Base-by-base conservation (phyloP, 2,797 vertebrate species). In the Sebastolobus altivelis region DNA sequence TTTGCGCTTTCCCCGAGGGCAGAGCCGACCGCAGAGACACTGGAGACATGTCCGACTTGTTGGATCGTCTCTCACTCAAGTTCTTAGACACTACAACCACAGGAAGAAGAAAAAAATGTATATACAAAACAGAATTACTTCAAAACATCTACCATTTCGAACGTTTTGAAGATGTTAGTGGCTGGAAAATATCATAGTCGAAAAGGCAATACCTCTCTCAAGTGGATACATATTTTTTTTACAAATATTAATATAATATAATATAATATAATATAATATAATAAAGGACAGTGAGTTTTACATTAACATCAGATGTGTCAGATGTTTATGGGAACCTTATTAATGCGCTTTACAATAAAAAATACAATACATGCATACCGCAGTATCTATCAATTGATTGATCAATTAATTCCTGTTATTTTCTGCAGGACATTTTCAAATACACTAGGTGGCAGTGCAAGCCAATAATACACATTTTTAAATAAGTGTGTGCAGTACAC, bases 21-120 rank as follows among this genome's bases (percentile, higher is more conserved):
- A 96, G 92, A 43, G 94, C 58, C 0, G 98, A 97, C 10, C 98
- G 96, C 89, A 97, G 73, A 37, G 97, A 97, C 78, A 97, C 96
- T 0, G 98, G 98, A 81, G 98, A 98, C 97, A 98, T 97, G 92
- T 99, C 98, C 0, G 96, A 95, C 93, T 97, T 99, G 16, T 91
- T 94, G 76, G 96, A 95, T 63, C 95, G 95, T 82, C 98, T 96
- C 87, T 99, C 98, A 52, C 87, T 97, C 94, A 99, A 82, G 91
- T 96, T 98, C 94, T 99, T 99, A 0, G 97, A 97, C 93, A 99
- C 98, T 99, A 86, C 46, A 20, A 81, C 4, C 0, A 56, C 13
- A 77, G 3, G 1, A 61, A 35, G 55, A 33, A 5, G 3, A 73
- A 22, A 14, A 35, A 38, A 71, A 43, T 9, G 22, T 4, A 29